Evolutionary conservation across 1,140 invertebrate species (phyloP), one percentile per base, ranked within the genome.

Genomic region (Brachionus calyciflorus): DNA sequence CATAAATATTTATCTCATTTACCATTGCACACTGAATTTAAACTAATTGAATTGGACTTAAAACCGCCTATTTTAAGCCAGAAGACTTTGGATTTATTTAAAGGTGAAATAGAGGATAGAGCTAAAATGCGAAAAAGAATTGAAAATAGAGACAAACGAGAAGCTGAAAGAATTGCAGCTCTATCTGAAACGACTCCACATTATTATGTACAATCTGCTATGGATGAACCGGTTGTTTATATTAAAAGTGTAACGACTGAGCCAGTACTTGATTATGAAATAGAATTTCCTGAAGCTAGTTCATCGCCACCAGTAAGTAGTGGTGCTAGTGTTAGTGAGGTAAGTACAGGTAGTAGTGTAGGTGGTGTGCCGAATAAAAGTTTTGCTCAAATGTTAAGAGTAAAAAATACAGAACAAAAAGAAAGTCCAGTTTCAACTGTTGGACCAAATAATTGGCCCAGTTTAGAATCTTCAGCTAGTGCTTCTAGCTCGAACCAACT

Each of bases 11-110:
- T 96, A 19, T 89, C 89, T 73, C 94, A 97, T 85, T 86, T 98
- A 78, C 94, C 95, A 1, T 83, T 96, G 0, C 91, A 92, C 78
- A 93, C 92, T 81, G 90, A 91, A 77, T 94, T 95, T 85, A 91
- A 93, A 81, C 88, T 96, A 26, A 91, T 91, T 19, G 94, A 98
- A 85, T 88, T 97, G 41, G 88, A 91, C 77, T 84, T 96, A 9
- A 86, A 88, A 79, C 87, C 89, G 51, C 91, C 91, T 3, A 81
- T 90, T 26, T 86, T 96, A 0, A 90, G 89, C 9, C 80, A 88
- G 51, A 88, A 82, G 0, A 83, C 83, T n/a, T 77, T 85, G 2
- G 78, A 80, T 30, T 57, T 75, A 28, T 85, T 84, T 78, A 49
- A 69, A 82, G 90, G 88, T 79, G 90, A 92, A 84, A 80, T 93